phyloP scores from a whole-genome alignment of 2,888 invertebrate genomes.

The Xestoiulus laeticollis region DNA sequence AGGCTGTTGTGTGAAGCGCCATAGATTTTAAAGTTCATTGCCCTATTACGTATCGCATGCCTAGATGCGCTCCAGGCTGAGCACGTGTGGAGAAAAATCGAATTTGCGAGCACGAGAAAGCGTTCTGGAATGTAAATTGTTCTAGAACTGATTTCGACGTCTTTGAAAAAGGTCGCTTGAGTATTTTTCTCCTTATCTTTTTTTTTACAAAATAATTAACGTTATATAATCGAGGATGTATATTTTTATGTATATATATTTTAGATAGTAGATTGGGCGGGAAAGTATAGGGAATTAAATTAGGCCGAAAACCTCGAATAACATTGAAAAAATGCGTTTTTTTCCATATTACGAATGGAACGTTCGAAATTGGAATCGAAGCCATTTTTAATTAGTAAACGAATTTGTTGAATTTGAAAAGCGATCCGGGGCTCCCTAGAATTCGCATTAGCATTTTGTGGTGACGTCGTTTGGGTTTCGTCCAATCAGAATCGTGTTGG shows the following conservation, averaged over 20 bases:
- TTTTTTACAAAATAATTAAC: background rate
- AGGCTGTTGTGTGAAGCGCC: background rate
- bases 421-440: background rate
- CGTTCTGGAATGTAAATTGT: background rate
- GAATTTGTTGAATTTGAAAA: background rate
- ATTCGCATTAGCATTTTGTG: background rate
- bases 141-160: background rate
- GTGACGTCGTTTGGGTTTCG: background rate
- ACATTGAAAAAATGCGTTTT: background rate
- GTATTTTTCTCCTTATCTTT: background rate
- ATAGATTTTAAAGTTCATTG: background rate
- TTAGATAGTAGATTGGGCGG: background rate
- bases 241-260: background rate
- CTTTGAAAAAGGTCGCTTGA: background rate
- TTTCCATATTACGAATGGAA: background rate
- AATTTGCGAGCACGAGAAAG: background rate
- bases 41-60: background rate
- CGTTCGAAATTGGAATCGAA: background rate
- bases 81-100: background rate
- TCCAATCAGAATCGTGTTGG: background rate
- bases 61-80: background rate
- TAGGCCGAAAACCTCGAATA: background rate
- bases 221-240: too few relatives aligned
- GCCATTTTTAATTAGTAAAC: background rate
- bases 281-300: too few relatives aligned